Conservation (phyloP, 1,140 invertebrate genomes). For the Drosophila repleta region DNA sequence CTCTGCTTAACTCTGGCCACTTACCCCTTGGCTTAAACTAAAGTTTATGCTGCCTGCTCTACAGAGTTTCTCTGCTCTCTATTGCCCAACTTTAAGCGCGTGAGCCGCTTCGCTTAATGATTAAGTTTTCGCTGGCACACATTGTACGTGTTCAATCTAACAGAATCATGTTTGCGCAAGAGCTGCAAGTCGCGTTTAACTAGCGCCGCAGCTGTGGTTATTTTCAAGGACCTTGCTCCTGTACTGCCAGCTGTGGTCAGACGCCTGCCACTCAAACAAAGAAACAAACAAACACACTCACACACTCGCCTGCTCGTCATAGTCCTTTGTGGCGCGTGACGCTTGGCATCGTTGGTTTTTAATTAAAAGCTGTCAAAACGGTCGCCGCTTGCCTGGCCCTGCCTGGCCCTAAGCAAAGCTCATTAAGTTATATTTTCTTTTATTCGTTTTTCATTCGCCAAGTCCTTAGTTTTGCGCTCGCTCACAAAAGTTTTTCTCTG, state of each 20-base stretch:
- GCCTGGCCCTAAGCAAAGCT: conserved; percentile 22
- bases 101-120: neutral
- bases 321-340: conserved; percentile 47
- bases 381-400: conserved; percentile 19
- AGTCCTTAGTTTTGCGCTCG: neutral
- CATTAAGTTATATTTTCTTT: conserved; percentile 31
- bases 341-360: conserved; percentile 61
- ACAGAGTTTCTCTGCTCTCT: neutral
- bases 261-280: conserved; percentile 21
- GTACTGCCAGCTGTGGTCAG: conserved; percentile 2
- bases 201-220: conserved; percentile 14
- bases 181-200: conserved; percentile 7
- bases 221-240: conserved; percentile 53
- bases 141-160: conserved; percentile 52
- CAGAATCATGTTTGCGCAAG: conserved; percentile 28
- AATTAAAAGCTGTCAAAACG: conserved; percentile 79
- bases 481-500: conserved; percentile 8
- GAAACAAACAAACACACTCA: conserved; percentile 19
- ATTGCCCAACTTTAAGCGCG: conserved; percentile 42
- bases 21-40: too few species aligned
- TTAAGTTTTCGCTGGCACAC: conserved; percentile 6
- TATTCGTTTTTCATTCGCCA: neutral
- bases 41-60: neutral
- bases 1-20: too few species aligned
- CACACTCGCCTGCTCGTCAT: conserved; percentile 21